A percentile compares a stretch with the other conserved stretches of the same genome.
These are phyloP conservation scores for Synergus japonicus DNA, from an alignment of 2,888 invertebrate species.

Conservation along the genomic window DNA sequence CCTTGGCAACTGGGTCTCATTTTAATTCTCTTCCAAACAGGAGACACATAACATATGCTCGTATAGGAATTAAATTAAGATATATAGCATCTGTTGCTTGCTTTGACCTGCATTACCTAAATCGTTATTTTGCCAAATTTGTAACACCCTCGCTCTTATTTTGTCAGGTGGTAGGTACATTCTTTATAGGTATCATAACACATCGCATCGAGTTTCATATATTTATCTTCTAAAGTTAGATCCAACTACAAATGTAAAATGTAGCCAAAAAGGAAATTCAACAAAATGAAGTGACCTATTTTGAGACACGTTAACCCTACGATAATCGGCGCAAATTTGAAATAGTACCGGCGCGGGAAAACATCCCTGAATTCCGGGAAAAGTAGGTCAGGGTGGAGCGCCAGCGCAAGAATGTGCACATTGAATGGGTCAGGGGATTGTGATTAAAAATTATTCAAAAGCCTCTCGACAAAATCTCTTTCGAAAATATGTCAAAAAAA, in stretches of 20 bases:
- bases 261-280: too few species aligned
- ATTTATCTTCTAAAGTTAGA: not conserved
- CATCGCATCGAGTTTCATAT: constrained; percentile 2
- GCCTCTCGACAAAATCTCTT: not conserved
- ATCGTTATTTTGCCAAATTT: constrained; percentile 8
- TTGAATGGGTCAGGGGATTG: constrained; percentile 14
- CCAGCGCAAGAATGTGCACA: not conserved
- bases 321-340: not conserved
- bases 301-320: not conserved
- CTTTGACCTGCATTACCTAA: constrained; percentile 26
- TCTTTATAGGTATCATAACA: too few species aligned
- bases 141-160: not conserved
- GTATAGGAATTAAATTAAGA: not conserved
- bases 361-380: constrained; percentile 38
- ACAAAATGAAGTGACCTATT: too few species aligned
- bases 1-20: constrained; percentile 45
- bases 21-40: constrained; percentile 40
- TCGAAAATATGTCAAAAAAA: not conserved
- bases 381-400: constrained; percentile 42
- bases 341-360: constrained; percentile 19
- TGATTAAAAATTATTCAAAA: not conserved
- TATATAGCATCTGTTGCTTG: not conserved
- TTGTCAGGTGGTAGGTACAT: not conserved
- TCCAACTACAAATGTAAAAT: not conserved
- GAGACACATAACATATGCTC: not conserved